These are phyloP conservation scores for Ennomos fuscantarius DNA, from an alignment of 2,888 invertebrate genomes.

Conservation along the genomic window DNA sequence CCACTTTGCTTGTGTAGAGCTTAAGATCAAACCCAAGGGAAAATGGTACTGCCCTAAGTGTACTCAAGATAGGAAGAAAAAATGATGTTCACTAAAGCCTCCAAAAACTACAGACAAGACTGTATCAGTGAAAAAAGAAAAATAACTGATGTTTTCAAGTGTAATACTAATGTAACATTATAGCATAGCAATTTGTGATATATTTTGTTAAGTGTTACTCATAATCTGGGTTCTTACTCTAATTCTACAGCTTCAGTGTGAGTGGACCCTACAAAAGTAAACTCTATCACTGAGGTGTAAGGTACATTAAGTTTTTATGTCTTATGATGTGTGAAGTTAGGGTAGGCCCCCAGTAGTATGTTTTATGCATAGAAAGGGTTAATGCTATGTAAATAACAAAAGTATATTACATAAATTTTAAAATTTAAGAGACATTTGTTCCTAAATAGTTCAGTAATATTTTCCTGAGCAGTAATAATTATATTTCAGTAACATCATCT, in stretches of 20 bases:
- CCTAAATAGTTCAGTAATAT: constrained; percentile 4
- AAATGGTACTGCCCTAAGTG: constrained; percentile 99
- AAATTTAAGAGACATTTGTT: background rate
- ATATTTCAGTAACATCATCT: background rate
- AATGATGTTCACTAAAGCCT: constrained; percentile 83
- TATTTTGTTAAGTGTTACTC: constrained; percentile 26
- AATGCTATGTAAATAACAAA: constrained; percentile 5
- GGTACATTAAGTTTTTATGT: too few relatives aligned
- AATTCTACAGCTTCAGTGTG: too few relatives aligned
- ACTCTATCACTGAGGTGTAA: too few relatives aligned
- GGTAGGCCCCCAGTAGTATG: background rate
- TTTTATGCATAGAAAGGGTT: constrained; percentile 8
- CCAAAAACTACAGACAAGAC: constrained; percentile 71
- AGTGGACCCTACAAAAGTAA: too few relatives aligned
- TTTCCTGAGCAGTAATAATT: background rate
- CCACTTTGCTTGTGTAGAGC: constrained; percentile 96
- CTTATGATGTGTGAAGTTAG: too few relatives aligned
- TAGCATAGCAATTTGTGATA: constrained; percentile 16
- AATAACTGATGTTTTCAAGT: constrained; percentile 48
- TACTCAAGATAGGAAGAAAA: constrained; percentile 91
- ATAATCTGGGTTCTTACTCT: background rate
- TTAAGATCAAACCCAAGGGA: constrained; percentile 96
- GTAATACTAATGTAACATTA: constrained; percentile 14
- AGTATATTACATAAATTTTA: background rate
- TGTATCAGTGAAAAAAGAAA: constrained; percentile 70